Evolutionary conservation across 2,797 vertebrate genomes (phyloP).

Genomic region (Gymnopithys bicolor): DNA sequence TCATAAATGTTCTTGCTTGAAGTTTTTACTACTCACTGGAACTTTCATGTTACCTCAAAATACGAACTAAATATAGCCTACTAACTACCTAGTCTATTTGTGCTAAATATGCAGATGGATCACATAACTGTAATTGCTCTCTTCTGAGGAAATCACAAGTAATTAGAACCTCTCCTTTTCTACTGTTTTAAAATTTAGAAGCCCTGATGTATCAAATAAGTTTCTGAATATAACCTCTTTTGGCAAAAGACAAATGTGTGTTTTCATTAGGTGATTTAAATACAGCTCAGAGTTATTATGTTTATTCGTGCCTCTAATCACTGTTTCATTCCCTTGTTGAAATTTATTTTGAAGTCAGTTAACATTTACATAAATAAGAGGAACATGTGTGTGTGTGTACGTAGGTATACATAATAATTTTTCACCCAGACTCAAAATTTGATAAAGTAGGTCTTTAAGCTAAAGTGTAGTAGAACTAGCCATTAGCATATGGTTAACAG

Average conservation of each 20-base stretch:
- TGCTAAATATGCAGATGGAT: background rate
- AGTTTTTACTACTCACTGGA: background rate
- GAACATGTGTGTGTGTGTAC: accelerated
- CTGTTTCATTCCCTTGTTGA: background rate
- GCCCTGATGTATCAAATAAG: accelerated
- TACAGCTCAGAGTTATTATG: background rate
- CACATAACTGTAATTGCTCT: background rate
- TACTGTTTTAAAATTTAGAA: background rate
- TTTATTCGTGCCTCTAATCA: background rate
- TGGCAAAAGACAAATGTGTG: background rate
- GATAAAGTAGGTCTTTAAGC: background rate
- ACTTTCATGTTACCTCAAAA: background rate
- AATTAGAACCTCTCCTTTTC: background rate
- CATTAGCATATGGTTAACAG: background rate
- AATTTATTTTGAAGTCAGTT: background rate
- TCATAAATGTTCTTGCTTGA: background rate
- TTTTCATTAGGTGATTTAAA: background rate
- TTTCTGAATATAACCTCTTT: background rate
- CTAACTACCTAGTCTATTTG: background rate
- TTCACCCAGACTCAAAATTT: background rate
- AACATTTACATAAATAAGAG: background rate
- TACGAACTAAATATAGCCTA: background rate
- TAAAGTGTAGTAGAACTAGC: background rate
- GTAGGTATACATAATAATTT: background rate
- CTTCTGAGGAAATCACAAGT: background rate